Evolutionary conservation across 1,140 invertebrate genomes (phyloP), one percentile per base, ranked within the genome.

Genomic region (Centruroides sculpturatus): DNA sequence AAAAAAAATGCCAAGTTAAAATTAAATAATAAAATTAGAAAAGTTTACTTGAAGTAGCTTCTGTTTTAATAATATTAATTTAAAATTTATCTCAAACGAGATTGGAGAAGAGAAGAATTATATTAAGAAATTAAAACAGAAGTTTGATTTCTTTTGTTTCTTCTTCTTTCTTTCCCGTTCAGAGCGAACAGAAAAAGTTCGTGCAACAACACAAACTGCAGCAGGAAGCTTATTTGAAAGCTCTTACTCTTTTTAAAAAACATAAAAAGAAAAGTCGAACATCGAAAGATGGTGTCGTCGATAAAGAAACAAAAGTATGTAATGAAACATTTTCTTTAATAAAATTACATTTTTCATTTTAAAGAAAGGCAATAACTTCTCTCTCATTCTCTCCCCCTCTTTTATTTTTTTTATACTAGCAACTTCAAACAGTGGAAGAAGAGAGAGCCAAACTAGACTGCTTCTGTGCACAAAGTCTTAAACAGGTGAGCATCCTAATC

Each of bases 121-220:
- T 51, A 5, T 51, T 51, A 13, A 51, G 12, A 11, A 51, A 34
- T 51, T 51, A n/a, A 51, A 41, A 8, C 8, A 41, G 5, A 41
- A 41, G 41, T 41, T 41, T 41, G 8, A 41, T 41, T 41, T 41
- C 50, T 51, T 51, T 51, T 51, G 6, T n/a, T 51, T 13, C 5
- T 5, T 66, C 55, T 61, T 56, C 66, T 60, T 66, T 67, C 63
- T 59, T 61, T 69, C 77, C 74, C 35, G 73, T 12, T n/a, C 5
- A 92, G 84, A 86, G 83, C 60, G 88, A 92, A 71, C 88, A 92
- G 73, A 92, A 91, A 71, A 83, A 87, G 70, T 92, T 92, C 71
- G 72, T 89, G 61, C 86, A 90, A 73, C 86, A 88, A 75, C 87
- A 91, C 75, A 91, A 91, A 75, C 82, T 86, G 65, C 80, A 86